Percentiles rank a stretch among this genome's conserved stretches.
These are phyloP conservation scores for Drosophila barbarae DNA, from an alignment of 2,888 invertebrate species.

Conservation along the genomic window DNA sequence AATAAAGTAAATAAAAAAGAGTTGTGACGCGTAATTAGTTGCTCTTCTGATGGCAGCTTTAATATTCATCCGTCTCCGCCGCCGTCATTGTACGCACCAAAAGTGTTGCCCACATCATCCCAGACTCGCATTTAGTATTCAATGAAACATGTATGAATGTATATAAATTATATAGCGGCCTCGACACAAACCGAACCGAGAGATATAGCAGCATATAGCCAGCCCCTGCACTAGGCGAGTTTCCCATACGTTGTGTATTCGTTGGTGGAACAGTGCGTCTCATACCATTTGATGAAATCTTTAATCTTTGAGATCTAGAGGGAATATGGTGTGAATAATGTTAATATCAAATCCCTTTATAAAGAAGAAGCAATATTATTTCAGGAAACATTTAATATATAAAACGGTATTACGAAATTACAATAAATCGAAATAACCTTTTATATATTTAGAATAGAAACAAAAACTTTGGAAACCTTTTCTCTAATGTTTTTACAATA, in stretches of 20 bases:
- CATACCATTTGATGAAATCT: neutral
- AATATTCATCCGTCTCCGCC: conserved; percentile 25
- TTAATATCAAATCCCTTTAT: too few relatives aligned
- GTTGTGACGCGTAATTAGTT: conserved; percentile 32
- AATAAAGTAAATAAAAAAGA: neutral
- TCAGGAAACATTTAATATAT: too few relatives aligned
- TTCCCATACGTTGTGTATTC: conserved; percentile 38
- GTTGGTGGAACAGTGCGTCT: conserved; percentile 43
- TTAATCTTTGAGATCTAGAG: too few relatives aligned
- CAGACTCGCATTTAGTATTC: conserved; percentile 22
- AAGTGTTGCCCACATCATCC: conserved; percentile 34
- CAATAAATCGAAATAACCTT: too few relatives aligned
- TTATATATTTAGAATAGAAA: too few relatives aligned
- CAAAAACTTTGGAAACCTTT: too few relatives aligned
- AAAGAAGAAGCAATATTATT: too few relatives aligned
- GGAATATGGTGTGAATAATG: neutral
- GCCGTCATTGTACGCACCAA: conserved; percentile 29
- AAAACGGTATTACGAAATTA: too few relatives aligned
- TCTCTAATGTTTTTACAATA: too few relatives aligned
- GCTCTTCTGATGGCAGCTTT: conserved; percentile 28
- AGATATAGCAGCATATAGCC: conserved; percentile 25
- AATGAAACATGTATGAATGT: conserved; percentile 13
- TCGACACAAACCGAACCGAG: conserved; percentile 25
- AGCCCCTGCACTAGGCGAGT: conserved; percentile 20
- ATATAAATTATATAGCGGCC: conserved; percentile 32